These are phyloP conservation scores for Platorchestia sp. DNA, from an alignment of 1,140 invertebrate species.

Conservation along the genomic window DNA sequence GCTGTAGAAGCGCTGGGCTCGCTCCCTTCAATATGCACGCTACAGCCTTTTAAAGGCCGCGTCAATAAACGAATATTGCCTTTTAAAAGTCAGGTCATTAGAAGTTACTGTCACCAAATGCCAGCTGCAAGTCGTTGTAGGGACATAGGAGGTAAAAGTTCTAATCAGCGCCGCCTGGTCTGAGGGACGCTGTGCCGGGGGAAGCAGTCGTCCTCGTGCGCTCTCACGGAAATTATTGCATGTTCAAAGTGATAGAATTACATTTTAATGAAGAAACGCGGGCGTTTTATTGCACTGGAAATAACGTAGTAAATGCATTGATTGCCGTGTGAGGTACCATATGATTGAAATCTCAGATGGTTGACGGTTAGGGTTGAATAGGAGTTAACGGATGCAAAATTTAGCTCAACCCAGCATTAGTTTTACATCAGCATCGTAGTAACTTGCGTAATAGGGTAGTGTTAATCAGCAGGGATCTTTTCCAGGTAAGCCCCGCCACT, in stretches of 20 bases:
- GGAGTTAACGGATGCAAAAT: not conserved
- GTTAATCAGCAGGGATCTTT: no score
- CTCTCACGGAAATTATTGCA: not conserved
- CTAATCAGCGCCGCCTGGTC: not conserved
- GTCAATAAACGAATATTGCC: not conserved
- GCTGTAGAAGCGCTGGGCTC: not conserved
- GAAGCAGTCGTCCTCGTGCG: not conserved
- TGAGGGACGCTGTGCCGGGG: not conserved
- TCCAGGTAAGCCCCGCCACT: no score
- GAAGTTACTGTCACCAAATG: not conserved
- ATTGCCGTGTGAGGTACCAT: not conserved
- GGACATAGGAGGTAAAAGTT: not conserved
- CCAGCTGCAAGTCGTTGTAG: not conserved
- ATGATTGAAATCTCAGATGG: not conserved
- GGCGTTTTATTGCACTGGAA: not conserved
- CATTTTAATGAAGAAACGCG: not conserved
- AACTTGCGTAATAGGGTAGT: no score
- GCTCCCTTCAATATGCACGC: not conserved
- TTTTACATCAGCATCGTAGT: not conserved
- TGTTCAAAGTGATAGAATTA: not conserved
- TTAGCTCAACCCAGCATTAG: not conserved
- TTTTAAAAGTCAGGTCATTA: slow-evolving; percentile 10
- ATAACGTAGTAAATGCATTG: not conserved
- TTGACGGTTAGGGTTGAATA: not conserved
- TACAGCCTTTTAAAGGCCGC: not conserved